These are phyloP conservation scores for Sander lucioperca DNA, from an alignment of 2,113 vertebrate species.

Conservation along the genomic window DNA sequence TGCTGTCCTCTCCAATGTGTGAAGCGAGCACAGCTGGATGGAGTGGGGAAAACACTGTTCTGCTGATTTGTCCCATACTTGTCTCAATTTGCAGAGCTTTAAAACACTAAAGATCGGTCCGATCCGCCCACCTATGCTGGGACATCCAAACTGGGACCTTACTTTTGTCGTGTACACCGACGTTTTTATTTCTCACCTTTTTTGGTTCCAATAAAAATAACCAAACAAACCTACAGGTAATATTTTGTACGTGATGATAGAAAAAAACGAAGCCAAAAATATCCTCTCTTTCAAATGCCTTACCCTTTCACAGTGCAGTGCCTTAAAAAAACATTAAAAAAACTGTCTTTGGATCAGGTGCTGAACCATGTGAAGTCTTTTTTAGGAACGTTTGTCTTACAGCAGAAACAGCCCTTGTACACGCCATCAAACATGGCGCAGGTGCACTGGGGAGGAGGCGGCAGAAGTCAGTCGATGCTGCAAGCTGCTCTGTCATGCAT, in stretches of 20 bases:
- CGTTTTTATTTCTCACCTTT: too few relatives aligned
- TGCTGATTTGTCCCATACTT: too few relatives aligned
- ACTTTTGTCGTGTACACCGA: too few relatives aligned
- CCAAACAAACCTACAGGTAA: background rate
- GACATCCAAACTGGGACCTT: too few relatives aligned
- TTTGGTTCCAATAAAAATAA: background rate
- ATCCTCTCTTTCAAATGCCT: background rate
- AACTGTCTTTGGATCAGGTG: background rate
- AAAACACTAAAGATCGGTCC: too few relatives aligned
- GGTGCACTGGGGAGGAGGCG: constrained; percentile 37
- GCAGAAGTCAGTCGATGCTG: constrained; percentile 29
- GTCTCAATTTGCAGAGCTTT: too few relatives aligned
- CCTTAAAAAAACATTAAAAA: background rate
- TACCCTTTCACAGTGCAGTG: background rate
- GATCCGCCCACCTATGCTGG: too few relatives aligned
- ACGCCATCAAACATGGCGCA: constrained; percentile 19
- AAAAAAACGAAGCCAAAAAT: background rate
- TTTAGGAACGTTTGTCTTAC: background rate
- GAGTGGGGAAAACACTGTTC: background rate
- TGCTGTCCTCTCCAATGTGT: background rate
- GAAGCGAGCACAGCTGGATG: background rate
- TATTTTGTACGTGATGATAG: background rate
- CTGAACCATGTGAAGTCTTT: constrained; percentile 1
- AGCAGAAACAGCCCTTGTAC: background rate
- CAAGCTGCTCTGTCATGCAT: constrained; percentile 32